These are phyloP conservation scores for Xerus inauris DNA, from an alignment of 2,113 vertebrate species.

Conservation along the genomic window DNA sequence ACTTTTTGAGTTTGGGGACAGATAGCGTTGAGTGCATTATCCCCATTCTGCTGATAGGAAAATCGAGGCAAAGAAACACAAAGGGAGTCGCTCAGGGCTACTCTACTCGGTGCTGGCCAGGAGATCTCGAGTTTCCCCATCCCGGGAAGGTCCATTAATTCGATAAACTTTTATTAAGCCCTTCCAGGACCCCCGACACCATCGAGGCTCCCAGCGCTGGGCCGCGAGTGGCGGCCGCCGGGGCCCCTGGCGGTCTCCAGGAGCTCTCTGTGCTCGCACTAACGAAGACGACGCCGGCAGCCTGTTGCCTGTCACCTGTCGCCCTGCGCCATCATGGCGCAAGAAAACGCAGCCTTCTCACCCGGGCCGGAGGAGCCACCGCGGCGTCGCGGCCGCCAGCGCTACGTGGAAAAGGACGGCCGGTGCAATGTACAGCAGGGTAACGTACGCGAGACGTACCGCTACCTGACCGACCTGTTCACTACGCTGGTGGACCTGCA, in stretches of 20 bases:
- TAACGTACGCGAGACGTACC: conserved; percentile 95
- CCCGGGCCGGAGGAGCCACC: conserved; percentile 16
- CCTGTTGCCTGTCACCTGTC: too few species aligned
- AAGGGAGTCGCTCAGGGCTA: not conserved
- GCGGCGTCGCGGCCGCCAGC: conserved; percentile 88
- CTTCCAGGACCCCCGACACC: not conserved
- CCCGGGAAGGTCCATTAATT: not conserved
- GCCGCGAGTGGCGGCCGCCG: not conserved
- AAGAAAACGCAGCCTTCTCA: conserved; percentile 50
- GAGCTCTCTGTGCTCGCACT: not conserved
- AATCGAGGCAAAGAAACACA: not conserved
- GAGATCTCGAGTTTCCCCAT: not conserved
- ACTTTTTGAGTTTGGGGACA: not conserved
- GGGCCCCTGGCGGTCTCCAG: not conserved
- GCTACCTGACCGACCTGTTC: conserved; percentile 98
- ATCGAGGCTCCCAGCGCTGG: not conserved
- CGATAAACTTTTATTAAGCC: not conserved
- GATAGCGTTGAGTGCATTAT: too few species aligned
- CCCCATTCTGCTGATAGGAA: not conserved
- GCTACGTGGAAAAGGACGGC: conserved; percentile 98
- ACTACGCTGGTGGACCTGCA: conserved; percentile 98
- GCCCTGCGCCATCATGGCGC: conserved; percentile 60
- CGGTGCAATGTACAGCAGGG: conserved; percentile 97
- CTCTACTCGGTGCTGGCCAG: not conserved
- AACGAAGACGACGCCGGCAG: not conserved